Conservation (phyloP, 2,888 invertebrate species). For the Caenorhabditis sp. region DNA sequence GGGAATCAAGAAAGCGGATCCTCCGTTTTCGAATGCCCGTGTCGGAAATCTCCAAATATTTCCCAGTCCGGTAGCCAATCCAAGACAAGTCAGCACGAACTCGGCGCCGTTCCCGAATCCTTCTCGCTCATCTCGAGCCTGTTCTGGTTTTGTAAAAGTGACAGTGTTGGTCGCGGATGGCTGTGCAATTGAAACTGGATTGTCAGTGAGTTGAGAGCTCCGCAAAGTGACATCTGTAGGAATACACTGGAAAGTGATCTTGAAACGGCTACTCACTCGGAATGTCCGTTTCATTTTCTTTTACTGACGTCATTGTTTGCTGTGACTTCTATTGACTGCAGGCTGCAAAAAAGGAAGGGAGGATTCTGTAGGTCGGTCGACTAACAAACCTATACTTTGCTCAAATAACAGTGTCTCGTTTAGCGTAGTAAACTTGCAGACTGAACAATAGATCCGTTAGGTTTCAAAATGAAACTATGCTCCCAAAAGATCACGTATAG, state of each 20-base stretch:
- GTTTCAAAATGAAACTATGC: too few relatives aligned
- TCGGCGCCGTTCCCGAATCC: constrained; percentile 65
- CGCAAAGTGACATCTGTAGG: neutral
- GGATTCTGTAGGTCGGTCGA: too few relatives aligned
- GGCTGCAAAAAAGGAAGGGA: neutral
- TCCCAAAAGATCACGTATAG: too few relatives aligned
- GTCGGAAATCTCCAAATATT: constrained; percentile 75
- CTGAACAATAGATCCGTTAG: too few relatives aligned
- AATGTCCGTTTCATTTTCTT: neutral
- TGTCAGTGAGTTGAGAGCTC: neutral
- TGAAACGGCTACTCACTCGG: neutral
- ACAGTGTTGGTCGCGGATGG: neutral
- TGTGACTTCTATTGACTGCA: neutral
- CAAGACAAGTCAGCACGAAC: constrained; percentile 78
- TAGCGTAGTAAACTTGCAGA: too few relatives aligned
- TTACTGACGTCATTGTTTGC: neutral
- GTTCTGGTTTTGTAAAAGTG: neutral
- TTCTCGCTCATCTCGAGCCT: constrained; percentile 34
- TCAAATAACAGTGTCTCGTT: too few relatives aligned
- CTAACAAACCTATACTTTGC: too few relatives aligned
- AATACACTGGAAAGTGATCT: neutral
- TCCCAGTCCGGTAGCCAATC: constrained; percentile 79
- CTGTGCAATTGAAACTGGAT: neutral
- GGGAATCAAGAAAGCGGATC: constrained; percentile 83
- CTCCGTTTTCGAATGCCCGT: constrained; percentile 73